Evolutionary conservation across 2,113 vertebrate genomes (phyloP).

Genomic region (Ammodytes dubius): DNA sequence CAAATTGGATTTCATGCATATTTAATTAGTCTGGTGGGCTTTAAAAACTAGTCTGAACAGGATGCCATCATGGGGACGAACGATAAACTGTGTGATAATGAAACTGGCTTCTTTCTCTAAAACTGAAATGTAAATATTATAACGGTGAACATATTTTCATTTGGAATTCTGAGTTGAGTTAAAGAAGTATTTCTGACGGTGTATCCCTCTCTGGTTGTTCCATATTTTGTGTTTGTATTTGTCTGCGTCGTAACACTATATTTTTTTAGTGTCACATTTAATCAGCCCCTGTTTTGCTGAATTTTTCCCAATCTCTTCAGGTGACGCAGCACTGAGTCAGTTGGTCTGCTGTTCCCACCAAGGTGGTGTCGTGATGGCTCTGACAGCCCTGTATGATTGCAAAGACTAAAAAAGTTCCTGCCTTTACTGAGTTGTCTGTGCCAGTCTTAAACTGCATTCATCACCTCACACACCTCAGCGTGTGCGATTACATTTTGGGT

Average conservation of each 20-base stretch:
- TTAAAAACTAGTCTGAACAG: background rate
- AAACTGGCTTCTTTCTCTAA: background rate
- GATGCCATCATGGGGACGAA: background rate
- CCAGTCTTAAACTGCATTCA: background rate
- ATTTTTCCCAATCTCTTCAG: background rate
- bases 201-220: background rate
- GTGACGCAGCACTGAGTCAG: background rate
- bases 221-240: constrained; percentile 1
- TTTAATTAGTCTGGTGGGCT: background rate
- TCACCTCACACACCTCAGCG: background rate
- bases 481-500: background rate
- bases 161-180: background rate
- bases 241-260: background rate
- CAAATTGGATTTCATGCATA: background rate
- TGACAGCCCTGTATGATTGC: constrained; percentile 36
- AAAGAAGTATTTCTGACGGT: background rate
- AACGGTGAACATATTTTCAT: background rate
- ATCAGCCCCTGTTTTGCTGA: constrained; percentile 26
- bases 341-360: constrained; percentile 2
- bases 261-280: constrained; percentile 15
- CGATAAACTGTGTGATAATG: background rate
- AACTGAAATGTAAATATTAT: background rate
- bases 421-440: background rate
- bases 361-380: background rate
- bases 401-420: constrained; percentile 34